Percentiles rank a stretch among this genome's conserved stretches.
phyloP scores from a whole-genome alignment of 2,888 invertebrate species.

The Drosophila robusta region DNA sequence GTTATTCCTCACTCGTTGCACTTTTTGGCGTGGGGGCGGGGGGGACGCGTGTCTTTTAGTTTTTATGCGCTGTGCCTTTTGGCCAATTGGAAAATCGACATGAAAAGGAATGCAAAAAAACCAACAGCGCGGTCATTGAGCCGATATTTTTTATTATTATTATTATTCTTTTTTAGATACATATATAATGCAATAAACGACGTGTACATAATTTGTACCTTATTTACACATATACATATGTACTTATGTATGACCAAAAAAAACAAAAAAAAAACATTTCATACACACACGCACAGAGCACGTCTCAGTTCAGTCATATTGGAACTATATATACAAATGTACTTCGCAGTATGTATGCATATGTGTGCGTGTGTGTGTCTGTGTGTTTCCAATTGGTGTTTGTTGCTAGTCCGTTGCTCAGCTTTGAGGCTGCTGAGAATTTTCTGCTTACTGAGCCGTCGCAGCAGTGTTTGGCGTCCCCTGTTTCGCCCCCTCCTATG shows the following conservation, averaged over 20 bases:
- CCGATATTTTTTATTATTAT: slow-evolving; percentile 35
- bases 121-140: slow-evolving; percentile 47
- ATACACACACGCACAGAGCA: slow-evolving; percentile 47
- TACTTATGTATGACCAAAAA: slow-evolving; percentile 21
- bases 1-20: slow-evolving; percentile 60
- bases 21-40: slow-evolving; percentile 39
- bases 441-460: slow-evolving; percentile 63
- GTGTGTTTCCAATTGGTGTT: slow-evolving; percentile 62
- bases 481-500: slow-evolving; percentile 36
- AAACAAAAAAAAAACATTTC: slow-evolving; percentile 42
- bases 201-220: slow-evolving; percentile 19
- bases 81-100: slow-evolving; percentile 55
- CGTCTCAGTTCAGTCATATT: slow-evolving; percentile 51
- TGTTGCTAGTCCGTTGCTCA: slow-evolving; percentile 62
- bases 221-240: slow-evolving; percentile 22
- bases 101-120: slow-evolving; percentile 36
- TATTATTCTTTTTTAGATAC: slow-evolving; percentile 5
- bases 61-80: slow-evolving; percentile 31
- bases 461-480: slow-evolving; percentile 44
- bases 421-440: slow-evolving; percentile 59
- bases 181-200: slow-evolving; percentile 22
- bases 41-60: slow-evolving; percentile 26
- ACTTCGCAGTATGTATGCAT: slow-evolving; percentile 60
- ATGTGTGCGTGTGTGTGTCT: slow-evolving; percentile 35
- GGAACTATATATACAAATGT: slow-evolving; percentile 45